Evolutionary conservation across 2,888 invertebrate genomes (phyloP), one percentile per base, ranked within the genome.

Genomic region (Limnephilus rhombicus): DNA sequence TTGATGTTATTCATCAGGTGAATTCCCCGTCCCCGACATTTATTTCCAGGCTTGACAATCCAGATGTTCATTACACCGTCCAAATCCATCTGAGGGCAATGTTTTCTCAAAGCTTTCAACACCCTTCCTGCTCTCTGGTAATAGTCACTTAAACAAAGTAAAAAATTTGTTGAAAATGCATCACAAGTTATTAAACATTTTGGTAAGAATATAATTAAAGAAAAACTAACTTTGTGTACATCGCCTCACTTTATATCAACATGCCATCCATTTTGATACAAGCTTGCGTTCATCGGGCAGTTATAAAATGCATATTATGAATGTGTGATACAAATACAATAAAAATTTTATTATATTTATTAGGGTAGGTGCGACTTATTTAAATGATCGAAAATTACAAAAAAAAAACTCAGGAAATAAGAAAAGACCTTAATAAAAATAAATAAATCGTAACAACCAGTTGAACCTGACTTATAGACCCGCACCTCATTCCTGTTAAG

Each of bases 1-100:
- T 98, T 98, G 49, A 99, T 96, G 94, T 97, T 97, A 95, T 98
- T 98, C 96, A 98, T 97, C 89, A 99, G 96, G 87, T 98, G 97
- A 93, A 99, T 99, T 89, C 99, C 99, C 94, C 98, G 97, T 0
- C 99, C 99, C 15, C 99, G 97, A 94, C 99, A 99, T 95, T 98
- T 98, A 94, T 98, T 99, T 0, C 99, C 99, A 0, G 99, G 99
- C 95, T 99, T 99, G 92, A 99, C 97, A 93, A 99, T 99, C 99
- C 99, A 99, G 94, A 99, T 97, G 95, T 99, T 99, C 92, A 97
- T 96, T 92, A 97, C 97, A 0, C 99, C 99, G 95, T 99, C 99
- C 94, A 98, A 96, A 80, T 97, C 97, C 94, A 98, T 97, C 95
- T 98, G 98, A 0, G 98, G 98, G 98, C 98, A 98, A 94, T 96